Evolutionary conservation across 2,113 vertebrate species (phyloP).

Genomic region (Vulpes lagopus): DNA sequence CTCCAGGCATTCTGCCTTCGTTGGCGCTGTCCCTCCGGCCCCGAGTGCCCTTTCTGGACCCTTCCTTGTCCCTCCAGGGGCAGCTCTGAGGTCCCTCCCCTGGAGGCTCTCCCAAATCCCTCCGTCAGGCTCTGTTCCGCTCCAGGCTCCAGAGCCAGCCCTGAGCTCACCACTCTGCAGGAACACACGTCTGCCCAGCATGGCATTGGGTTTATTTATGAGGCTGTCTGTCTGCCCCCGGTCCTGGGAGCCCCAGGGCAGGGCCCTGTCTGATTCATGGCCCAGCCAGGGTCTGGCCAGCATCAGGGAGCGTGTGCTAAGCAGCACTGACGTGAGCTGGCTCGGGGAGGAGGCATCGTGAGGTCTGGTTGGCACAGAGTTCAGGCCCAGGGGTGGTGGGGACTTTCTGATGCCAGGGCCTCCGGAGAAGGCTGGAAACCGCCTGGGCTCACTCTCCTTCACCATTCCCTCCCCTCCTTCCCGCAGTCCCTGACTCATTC

Average conservation of each 20-base stretch:
- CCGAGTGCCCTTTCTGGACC: not conserved
- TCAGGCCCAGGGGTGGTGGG: constrained; percentile 38
- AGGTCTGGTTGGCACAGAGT: constrained; percentile 62
- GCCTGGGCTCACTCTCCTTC: not conserved
- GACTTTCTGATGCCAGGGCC: constrained; percentile 55
- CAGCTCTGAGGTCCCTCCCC: not conserved
- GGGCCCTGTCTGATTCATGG: constrained; percentile 73
- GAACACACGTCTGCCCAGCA: constrained; percentile 73
- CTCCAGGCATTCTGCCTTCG: not conserved
- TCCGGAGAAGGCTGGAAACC: not conserved
- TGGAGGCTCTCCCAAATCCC: not conserved
- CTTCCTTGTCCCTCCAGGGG: not conserved
- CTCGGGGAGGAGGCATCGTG: constrained; percentile 16
- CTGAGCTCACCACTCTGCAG: constrained; percentile 57
- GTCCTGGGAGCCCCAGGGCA: constrained; percentile 62
- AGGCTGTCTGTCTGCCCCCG: constrained; percentile 74
- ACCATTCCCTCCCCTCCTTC: too few relatives aligned
- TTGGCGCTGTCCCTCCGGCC: not conserved
- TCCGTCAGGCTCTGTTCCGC: not conserved
- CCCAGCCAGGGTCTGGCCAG: constrained; percentile 57
- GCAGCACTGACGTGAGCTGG: constrained; percentile 1
- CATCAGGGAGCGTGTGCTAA: not conserved
- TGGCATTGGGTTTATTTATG: constrained; percentile 73
- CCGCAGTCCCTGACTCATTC: constrained; percentile 58
- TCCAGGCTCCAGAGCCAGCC: constrained; percentile 56